phyloP scores from a whole-genome alignment of 35 echinoderm and acorn worm genomes.

The Lytechinus pictus region DNA sequence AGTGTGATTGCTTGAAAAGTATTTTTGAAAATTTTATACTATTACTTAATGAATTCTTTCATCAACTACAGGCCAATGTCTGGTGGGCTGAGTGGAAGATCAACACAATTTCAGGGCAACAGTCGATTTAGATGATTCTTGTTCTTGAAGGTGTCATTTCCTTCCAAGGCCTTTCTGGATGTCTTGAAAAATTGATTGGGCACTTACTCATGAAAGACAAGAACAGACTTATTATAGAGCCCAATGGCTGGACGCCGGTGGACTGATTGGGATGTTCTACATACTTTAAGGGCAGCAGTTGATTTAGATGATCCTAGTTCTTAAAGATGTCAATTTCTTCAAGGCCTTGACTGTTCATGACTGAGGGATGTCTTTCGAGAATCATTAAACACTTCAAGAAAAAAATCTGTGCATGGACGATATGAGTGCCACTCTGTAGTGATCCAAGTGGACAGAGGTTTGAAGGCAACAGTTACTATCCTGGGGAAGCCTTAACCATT shows the following conservation, averaged over 20 bases:
- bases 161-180: too few relatives aligned
- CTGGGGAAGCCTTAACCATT: not conserved
- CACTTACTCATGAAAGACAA: too few relatives aligned
- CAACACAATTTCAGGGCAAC: slow-evolving; percentile 17
- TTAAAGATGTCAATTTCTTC: not conserved
- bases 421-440: too few relatives aligned
- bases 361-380: too few relatives aligned
- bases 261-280: slow-evolving; percentile 23
- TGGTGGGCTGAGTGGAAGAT: slow-evolving; percentile 30
- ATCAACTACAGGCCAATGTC: slow-evolving; percentile 49
- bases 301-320: slow-evolving; percentile 37
- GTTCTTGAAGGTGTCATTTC: not conserved
- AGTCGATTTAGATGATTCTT: slow-evolving; percentile 30
- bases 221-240: too few relatives aligned
- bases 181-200: too few relatives aligned
- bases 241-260: not conserved
- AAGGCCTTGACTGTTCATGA: too few relatives aligned
- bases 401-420: too few relatives aligned
- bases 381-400: too few relatives aligned
- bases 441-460: too few relatives aligned
- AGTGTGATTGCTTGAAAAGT: too few relatives aligned
- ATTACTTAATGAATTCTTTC: not conserved
- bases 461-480: not conserved
- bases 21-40: too few relatives aligned
- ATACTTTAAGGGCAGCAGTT: not conserved